A percentile compares a stretch with the other conserved stretches of the same genome.
Evolutionary conservation across 2,888 invertebrate genomes (phyloP).

Genomic region (Polydrusus cervinus): DNA sequence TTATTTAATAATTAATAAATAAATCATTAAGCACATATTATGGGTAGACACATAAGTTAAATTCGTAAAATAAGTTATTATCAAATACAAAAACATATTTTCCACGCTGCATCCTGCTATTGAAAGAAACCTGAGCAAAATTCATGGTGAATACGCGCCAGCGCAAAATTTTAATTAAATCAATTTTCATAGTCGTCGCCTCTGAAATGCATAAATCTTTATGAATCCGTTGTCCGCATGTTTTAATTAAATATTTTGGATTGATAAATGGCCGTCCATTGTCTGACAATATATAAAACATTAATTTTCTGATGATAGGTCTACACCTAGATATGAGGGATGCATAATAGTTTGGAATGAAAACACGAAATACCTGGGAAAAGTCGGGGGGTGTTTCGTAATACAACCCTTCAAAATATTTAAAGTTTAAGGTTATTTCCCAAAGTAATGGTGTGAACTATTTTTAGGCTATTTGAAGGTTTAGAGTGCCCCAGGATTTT

Average conservation of each 20-base stretch:
- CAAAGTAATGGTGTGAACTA: too few relatives aligned
- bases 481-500: too few relatives aligned
- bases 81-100: slow-evolving; percentile 1
- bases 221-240: slow-evolving; percentile 72
- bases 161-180: slow-evolving; percentile 56
- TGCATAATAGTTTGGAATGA: too few relatives aligned
- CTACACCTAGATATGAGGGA: slow-evolving; percentile 63
- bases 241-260: slow-evolving; percentile 73
- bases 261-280: slow-evolving; percentile 71
- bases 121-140: slow-evolving; percentile 46
- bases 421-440: too few relatives aligned
- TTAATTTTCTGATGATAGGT: slow-evolving; percentile 66
- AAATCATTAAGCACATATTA: too few relatives aligned
- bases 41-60: not conserved
- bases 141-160: slow-evolving; percentile 49
- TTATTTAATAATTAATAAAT: too few relatives aligned
- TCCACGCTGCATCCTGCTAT: slow-evolving; percentile 25
- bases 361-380: too few relatives aligned
- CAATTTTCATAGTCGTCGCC: slow-evolving; percentile 56
- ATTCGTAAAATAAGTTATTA: not conserved
- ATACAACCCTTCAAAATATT: too few relatives aligned
- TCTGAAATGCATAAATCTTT: slow-evolving; percentile 70
- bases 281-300: slow-evolving; percentile 71
- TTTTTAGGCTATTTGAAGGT: too few relatives aligned
- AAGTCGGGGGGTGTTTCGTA: too few relatives aligned